A percentile compares a stretch with the other conserved stretches of the same genome.
These are phyloP conservation scores for Triplophysa siluroides DNA, from an alignment of 2,113 vertebrate species.

Conservation along the genomic window DNA sequence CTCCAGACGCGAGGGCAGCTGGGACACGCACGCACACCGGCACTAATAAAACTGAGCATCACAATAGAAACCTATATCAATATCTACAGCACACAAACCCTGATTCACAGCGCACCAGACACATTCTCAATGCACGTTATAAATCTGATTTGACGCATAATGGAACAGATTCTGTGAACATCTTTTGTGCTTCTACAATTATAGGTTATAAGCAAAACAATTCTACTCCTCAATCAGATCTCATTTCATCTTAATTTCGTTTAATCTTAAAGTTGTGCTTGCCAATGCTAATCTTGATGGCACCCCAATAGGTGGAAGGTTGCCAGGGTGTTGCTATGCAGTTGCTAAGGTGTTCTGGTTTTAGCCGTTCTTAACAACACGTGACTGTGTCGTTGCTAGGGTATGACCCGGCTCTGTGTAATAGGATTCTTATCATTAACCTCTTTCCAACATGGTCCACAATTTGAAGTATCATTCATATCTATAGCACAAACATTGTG, in stretches of 20 bases:
- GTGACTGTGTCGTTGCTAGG: background rate
- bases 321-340: too few relatives aligned
- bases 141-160: conserved; percentile 5
- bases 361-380: too few relatives aligned
- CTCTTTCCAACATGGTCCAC: background rate
- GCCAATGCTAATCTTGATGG: too few relatives aligned
- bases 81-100: conserved; percentile 45
- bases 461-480: background rate
- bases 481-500: background rate
- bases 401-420: too few relatives aligned
- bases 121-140: conserved; percentile 9
- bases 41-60: conserved; percentile 44
- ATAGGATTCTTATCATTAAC: too few relatives aligned
- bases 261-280: too few relatives aligned
- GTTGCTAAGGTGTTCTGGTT: background rate
- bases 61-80: conserved; percentile 43
- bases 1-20: conserved; percentile 72
- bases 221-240: background rate
- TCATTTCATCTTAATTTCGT: too few relatives aligned
- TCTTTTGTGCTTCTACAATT: conserved; percentile 6
- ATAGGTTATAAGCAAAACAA: background rate
- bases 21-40: conserved; percentile 51
- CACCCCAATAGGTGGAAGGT: too few relatives aligned
- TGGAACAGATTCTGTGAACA: conserved; percentile 7
- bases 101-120: conserved; percentile 17